These are phyloP conservation scores for Centropus bengalensis DNA, from an alignment of 2,113 vertebrate species.

Conservation along the genomic window DNA sequence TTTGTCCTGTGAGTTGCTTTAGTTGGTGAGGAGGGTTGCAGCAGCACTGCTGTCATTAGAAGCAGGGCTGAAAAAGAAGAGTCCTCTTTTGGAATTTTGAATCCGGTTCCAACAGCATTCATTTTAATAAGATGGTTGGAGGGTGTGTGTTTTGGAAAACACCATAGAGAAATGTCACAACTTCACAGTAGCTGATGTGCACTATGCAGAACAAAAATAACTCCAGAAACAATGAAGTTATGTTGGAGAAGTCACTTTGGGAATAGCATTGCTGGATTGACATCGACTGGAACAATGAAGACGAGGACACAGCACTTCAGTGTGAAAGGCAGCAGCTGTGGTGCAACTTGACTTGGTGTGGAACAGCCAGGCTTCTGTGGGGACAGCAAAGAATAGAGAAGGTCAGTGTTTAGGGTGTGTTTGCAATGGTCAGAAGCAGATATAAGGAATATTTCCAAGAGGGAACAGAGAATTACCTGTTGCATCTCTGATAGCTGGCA, in stretches of 20 bases:
- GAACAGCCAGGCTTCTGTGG: neutral
- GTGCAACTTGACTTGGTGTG: neutral
- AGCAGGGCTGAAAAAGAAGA: neutral
- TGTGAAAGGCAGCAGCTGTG: conserved; percentile 40
- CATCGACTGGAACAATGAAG: neutral
- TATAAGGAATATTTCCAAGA: neutral
- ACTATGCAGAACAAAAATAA: neutral
- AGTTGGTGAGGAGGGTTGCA: neutral
- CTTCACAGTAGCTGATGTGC: neutral
- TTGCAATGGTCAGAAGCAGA: neutral
- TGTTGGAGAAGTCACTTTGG: neutral
- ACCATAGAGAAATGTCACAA: neutral
- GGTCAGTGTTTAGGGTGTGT: neutral
- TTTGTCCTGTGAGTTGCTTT: neutral
- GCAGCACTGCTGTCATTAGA: neutral
- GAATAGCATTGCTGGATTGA: neutral
- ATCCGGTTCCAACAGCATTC: neutral
- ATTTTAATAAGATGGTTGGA: neutral
- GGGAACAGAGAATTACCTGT: neutral
- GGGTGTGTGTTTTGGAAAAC: neutral
- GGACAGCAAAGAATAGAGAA: neutral
- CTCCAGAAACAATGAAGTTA: conserved; percentile 1
- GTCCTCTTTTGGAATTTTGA: neutral
- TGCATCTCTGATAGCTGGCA: neutral
- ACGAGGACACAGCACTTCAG: neutral